These are phyloP conservation scores for Gracilinanus agilis DNA, from an alignment of 2,113 vertebrate genomes.

Conservation along the genomic window DNA sequence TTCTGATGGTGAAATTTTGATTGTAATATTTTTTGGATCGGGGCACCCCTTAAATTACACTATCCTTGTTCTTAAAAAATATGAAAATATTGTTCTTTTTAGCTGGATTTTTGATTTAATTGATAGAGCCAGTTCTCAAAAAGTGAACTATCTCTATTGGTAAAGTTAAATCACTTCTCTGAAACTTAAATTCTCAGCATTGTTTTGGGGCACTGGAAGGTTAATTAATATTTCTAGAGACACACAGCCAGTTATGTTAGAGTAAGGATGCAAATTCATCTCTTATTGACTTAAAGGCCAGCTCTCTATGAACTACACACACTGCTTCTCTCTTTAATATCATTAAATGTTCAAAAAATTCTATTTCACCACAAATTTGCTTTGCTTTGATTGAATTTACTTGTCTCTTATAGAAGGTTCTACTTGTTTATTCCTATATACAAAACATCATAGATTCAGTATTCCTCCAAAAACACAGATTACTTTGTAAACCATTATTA, in stretches of 20 bases:
- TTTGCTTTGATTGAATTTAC: not conserved
- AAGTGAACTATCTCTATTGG: not conserved
- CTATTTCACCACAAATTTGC: not conserved
- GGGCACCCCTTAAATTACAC: not conserved
- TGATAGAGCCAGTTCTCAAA: not conserved
- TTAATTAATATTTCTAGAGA: not conserved
- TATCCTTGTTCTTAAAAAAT: not conserved
- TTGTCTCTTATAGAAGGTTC: not conserved
- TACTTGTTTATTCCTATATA: not conserved
- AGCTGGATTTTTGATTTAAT: not conserved
- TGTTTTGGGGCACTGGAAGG: not conserved
- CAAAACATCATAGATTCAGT: not conserved
- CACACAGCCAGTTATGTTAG: not conserved
- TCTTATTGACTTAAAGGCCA: not conserved
- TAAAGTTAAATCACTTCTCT: not conserved
- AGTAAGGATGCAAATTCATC: not conserved
- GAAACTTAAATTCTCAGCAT: not conserved
- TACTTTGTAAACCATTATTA: not conserved
- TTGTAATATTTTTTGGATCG: not conserved
- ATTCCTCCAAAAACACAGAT: not conserved
- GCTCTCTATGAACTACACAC: not conserved
- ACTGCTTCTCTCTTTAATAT: not conserved
- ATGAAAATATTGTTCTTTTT: not conserved
- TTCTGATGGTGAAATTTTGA: not conserved
- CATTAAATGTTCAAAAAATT: not conserved